Evolutionary conservation across 2,797 vertebrate genomes (phyloP).

Genomic region (Ibycter americanus): DNA sequence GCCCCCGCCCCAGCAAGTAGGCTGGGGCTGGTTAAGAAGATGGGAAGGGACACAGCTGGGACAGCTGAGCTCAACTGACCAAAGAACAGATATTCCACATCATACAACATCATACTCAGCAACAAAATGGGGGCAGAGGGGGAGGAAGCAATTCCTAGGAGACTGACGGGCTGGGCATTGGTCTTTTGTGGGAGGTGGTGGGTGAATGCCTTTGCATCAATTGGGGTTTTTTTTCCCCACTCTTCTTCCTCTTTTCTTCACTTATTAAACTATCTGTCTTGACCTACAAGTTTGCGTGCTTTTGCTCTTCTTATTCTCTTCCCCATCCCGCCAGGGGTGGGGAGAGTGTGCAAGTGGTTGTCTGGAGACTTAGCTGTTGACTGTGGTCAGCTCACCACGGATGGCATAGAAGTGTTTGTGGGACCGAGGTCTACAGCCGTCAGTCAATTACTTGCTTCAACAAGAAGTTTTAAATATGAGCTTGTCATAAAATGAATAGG

Average conservation of each 20-base stretch:
- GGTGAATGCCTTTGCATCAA: neutral
- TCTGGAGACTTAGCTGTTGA: neutral
- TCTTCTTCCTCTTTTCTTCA: neutral
- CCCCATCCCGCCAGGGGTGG: accelerated
- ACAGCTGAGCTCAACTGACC: neutral
- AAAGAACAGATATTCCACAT: neutral
- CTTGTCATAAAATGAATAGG: neutral
- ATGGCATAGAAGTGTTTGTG: neutral
- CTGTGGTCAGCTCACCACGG: neutral
- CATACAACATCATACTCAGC: no score
- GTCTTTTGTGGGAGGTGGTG: neutral
- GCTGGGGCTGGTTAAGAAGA: neutral
- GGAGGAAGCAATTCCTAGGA: neutral
- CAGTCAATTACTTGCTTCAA: neutral
- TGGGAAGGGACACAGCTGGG: neutral
- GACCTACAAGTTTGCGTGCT: neutral
- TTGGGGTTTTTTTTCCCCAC: accelerated
- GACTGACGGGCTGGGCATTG: neutral
- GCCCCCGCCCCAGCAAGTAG: neutral
- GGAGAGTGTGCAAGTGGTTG: neutral
- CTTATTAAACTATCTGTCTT: neutral
- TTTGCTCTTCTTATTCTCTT: neutral
- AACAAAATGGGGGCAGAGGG: neutral
- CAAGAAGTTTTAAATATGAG: neutral
- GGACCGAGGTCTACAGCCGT: neutral